Evolutionary conservation across 2,113 vertebrate genomes (phyloP), one percentile per base, ranked within the genome.

Genomic region (Furnarius figulus): DNA sequence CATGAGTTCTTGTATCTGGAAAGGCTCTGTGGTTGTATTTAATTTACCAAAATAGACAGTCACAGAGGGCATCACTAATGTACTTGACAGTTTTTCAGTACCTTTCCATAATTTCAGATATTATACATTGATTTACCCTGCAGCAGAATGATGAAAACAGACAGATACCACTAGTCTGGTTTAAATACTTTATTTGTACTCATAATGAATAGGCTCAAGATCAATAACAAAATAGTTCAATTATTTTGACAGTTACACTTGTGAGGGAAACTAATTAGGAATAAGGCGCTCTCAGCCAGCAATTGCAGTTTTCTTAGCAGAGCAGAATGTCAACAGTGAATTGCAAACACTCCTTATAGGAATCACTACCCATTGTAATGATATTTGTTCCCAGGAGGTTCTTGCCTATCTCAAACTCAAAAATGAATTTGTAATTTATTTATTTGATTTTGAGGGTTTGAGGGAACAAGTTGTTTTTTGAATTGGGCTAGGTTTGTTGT

Each of bases 201-300:
- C 39, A 49, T 52, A 87, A 89, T 79, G 35, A 85, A 62, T 52
- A 53, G 85, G 76, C 44, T 68, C 15, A 24, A 84, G 56, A 87
- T 87, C 81, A 94, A 58, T 74, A 94, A 76, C 77, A 81, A 42
- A 87, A 55, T 47, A 85, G 77, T 75, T 94, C 47, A 74, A 76
- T 83, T 90, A 90, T 87, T 96, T 94, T 95, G 85, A 93, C 73
- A 94, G 56, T 39, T 81, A 53, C 39, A 14, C 89, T 89, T 92
- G 23, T 66, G 55, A 79, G 22, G 33, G 9, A 73, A 91, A 74
- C 55, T 94, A 89, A 87, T 87, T 77, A 91, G 55, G 28, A 92
- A 84, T 40, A 81, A 88, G 90, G 40, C 58, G n/a, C 46, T 87
- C 37, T 77, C 47, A 78, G 62, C 4, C 35, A 95, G 47, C 21